Conservation (phyloP, 2,888 invertebrate genomes). For the Euzetes globulus region DNA sequence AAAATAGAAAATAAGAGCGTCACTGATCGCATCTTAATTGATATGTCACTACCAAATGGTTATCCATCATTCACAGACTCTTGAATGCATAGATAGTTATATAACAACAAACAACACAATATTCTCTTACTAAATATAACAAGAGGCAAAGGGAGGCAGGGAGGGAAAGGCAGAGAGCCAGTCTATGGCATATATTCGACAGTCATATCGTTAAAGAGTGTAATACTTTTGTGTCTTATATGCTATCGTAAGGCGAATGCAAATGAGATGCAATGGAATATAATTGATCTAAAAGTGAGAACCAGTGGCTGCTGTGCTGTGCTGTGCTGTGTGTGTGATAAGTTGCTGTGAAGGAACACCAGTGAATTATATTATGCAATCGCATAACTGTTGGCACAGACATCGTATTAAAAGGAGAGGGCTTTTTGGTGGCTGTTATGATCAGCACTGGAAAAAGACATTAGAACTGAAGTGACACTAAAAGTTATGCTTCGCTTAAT, state of each 20-base stretch:
- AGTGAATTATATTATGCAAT: neutral
- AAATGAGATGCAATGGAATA: slow-evolving; percentile 1
- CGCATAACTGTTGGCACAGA: too few relatives aligned
- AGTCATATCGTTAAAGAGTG: slow-evolving; percentile 8
- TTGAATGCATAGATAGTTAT: slow-evolving; percentile 3
- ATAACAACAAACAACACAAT: neutral
- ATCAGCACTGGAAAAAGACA: neutral
- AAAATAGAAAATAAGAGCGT: neutral
- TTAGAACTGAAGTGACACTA: neutral
- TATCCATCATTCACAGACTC: slow-evolving; percentile 11
- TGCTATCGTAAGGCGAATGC: neutral
- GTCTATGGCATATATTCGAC: neutral
- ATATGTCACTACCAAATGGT: slow-evolving; percentile 1
- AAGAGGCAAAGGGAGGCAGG: neutral
- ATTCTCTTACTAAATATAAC: neutral
- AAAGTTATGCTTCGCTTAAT: neutral
- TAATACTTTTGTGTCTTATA: neutral
- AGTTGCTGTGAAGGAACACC: neutral
- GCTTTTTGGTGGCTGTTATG: neutral
- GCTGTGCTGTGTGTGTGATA: neutral
- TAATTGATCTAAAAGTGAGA: slow-evolving; percentile 1
- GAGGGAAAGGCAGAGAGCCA: neutral
- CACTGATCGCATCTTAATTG: slow-evolving; percentile 1
- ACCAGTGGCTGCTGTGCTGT: neutral
- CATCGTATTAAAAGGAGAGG: too few relatives aligned